A percentile compares a stretch with the other conserved stretches of the same genome.
Conservation (phyloP, 64 coral and sea anemone species). For the Cladopsammia gracilis region DNA sequence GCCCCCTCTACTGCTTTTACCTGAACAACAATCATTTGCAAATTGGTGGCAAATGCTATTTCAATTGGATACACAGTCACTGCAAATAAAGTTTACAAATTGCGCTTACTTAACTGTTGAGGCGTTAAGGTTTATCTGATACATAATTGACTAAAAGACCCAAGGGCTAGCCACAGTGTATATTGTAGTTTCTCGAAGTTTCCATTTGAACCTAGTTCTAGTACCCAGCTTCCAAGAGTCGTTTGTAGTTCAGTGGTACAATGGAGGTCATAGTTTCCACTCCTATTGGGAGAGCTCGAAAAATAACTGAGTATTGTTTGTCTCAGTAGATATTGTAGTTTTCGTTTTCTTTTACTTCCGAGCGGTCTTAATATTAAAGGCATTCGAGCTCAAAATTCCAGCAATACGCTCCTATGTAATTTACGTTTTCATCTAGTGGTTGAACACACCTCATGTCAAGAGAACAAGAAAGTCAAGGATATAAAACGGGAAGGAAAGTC, state of each 20-base stretch:
- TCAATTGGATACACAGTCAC: slow-evolving; percentile 67
- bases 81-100: slow-evolving; percentile 68
- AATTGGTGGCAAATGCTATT: slow-evolving; percentile 68
- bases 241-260: slow-evolving; percentile 50
- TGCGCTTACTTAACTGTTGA: slow-evolving; percentile 42
- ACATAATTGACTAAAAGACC: slow-evolving; percentile 45
- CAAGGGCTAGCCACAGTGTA: slow-evolving; percentile 36
- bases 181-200: too few relatives aligned
- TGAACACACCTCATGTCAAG: slow-evolving; percentile 39
- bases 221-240: slow-evolving; percentile 27
- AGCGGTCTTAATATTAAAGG: too few relatives aligned
- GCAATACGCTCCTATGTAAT: too few relatives aligned
- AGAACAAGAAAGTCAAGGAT: slow-evolving; percentile 59
- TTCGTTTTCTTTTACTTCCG: slow-evolving; percentile 21
- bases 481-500: too few relatives aligned
- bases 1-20: slow-evolving; percentile 60
- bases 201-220: slow-evolving; percentile 1
- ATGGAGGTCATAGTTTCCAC: slow-evolving; percentile 28
- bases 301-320: slow-evolving; percentile 50
- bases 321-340: slow-evolving; percentile 43
- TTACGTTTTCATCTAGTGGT: slow-evolving; percentile 27
- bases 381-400: too few relatives aligned
- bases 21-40: slow-evolving; percentile 60
- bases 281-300: slow-evolving; percentile 33
- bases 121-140: slow-evolving; percentile 36